These are phyloP conservation scores for Meiosimyza decipiens DNA, from an alignment of 2,888 invertebrate species.

Conservation along the genomic window DNA sequence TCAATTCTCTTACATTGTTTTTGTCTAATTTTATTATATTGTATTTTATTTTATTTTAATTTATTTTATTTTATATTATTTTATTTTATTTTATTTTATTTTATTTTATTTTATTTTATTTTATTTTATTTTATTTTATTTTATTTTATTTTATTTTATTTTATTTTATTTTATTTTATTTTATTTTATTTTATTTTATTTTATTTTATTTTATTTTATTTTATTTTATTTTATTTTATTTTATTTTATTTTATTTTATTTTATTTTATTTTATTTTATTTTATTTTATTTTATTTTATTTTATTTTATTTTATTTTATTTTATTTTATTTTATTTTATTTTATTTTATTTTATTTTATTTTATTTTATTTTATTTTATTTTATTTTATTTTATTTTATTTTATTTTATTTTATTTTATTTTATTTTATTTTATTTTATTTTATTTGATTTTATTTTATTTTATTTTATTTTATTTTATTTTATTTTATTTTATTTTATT, in stretches of 20 bases:
- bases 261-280: not conserved
- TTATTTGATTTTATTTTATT: no score
- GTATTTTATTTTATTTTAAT: not conserved
- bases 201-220: conserved; percentile 4
- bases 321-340: conserved; percentile 12
- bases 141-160: conserved; percentile 11
- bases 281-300: conserved; percentile 17
- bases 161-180: conserved; percentile 2
- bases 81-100: not conserved
- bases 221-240: not conserved
- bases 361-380: not conserved
- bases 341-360: conserved; percentile 12
- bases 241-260: not conserved
- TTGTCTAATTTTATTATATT: not conserved
- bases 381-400: not conserved
- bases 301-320: conserved; percentile 22
- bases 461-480: not conserved
- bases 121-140: not conserved
- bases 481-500: not conserved
- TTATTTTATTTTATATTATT: not conserved
- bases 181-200: not conserved
- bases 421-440: conserved; percentile 4
- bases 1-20: not conserved
- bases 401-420: conserved; percentile 2
- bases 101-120: conserved; percentile 4